Base-by-base conservation (phyloP, 2,797 vertebrate species). In the Diplodus puntazzo region DNA sequence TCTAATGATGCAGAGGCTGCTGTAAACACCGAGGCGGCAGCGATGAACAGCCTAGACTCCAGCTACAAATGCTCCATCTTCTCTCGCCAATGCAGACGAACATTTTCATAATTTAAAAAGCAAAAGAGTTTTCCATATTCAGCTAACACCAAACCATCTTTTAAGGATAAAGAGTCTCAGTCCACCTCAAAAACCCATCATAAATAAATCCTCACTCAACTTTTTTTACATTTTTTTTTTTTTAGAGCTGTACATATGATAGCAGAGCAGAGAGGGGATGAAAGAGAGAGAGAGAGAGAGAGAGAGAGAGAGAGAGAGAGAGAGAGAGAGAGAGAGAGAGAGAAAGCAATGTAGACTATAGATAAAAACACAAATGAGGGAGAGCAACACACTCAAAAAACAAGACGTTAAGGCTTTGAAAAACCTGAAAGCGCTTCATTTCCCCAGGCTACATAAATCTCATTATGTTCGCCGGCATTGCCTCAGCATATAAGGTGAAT, bases 361-460 rank as follows among this genome's bases (percentile, higher is more conserved):
- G 45, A 75, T 60, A 48, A 34, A 83, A 77, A 70, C 34, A 34
- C 42, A 69, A 21, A 59, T 9, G 55, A 34, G 11, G 52, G 21
- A 43, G 39, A 61, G 70, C 48, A 80, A 49, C 49, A 58, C 57
- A 50, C 50, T 73, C 52, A 66, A 74, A 76, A 84, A 80, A 27
- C 70, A 79, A 85, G 70, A 81, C 43, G 25, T 82, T 79, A 42
- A 64, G 82, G 84, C 73, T 78, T 69, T 73, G 64, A 69, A 65
- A 75, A 84, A 86, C 79, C 81, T 85, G 75, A 92, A 83, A 85
- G 80, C 64, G 63, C 65, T 73, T 81, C 54, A 80, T 85, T 78
- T 81, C 90, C 85, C 80, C 27, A 1, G 73, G 90, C 83, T 49
- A 64, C 69, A 87, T 68, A 79, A 87, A 92, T 89, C 87, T 91